Base-by-base conservation (phyloP, 1,140 invertebrate species). In the Drosophila yakuba region DNA sequence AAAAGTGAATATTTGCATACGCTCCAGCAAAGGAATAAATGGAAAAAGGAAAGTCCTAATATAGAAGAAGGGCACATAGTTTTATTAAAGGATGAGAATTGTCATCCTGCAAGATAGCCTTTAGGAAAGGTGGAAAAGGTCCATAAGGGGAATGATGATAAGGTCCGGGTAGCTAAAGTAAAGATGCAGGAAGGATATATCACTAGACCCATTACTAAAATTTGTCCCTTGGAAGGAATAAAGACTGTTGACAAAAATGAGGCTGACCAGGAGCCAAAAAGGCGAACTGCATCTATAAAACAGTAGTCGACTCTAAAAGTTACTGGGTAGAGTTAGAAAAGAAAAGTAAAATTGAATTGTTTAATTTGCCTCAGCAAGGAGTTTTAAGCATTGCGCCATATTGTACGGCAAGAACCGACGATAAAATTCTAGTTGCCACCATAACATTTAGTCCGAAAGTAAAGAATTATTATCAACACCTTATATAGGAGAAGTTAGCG, bases 1-100 rank as follows among this genome's bases (percentile, higher is more conserved):
- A 15, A 41, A 41, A 41, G 14, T 41, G 12, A 41, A 14, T 41
- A 41, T 41, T 41, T 41, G 39, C 39, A 41, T 41, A 41, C n/a
- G 14, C 39, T 41, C 14, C 12, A 15, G 39, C 39, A 47, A 47
- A 47, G 44, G 23, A 23, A 47, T 23, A 47, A 47, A 47, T 47
- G 44, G 44, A 25, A 47, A 47, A 47, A 14, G 11, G 20, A 14
- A 14, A 4, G 2, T 23, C 44, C 44, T 23, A 43, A 43, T 28
- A 17, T 56, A 43, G 54, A 43, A 28, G 6, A 28, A 12, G 38
- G 54, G 1, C n/a, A 56, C 15, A 1, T 43, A 12, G 54, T 56
- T 0, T 14, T 56, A 3, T 5, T 56, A 15, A 43, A 43, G 23
- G n/a, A 43, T 43, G 38, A 28, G 1, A 56, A 43, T 56, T 17